Percentiles rank a stretch among this genome's conserved stretches.
Conservation (phyloP, 2,797 vertebrate species). For the Pitangus sulphuratus region DNA sequence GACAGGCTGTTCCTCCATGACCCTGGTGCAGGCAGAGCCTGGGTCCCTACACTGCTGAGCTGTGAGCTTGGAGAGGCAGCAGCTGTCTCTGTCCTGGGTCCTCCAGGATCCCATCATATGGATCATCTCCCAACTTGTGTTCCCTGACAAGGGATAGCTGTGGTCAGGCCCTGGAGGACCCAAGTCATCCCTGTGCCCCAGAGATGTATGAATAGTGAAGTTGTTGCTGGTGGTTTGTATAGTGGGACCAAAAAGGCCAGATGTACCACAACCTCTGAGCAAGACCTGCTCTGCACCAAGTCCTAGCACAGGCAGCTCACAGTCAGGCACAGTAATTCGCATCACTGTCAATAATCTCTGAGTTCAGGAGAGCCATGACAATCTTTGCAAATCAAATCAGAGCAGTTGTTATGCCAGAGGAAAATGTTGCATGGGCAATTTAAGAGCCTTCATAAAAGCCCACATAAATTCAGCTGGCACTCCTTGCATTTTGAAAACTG, state of each 20-base stretch:
- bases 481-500: not conserved
- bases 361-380: not conserved
- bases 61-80: not conserved
- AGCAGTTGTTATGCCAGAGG: not conserved
- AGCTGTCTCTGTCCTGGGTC: not conserved
- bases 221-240: not conserved
- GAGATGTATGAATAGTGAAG: not conserved
- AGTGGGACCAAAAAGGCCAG: not conserved
- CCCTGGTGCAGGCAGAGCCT: not conserved
- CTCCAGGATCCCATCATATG: accelerated
- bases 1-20: not conserved
- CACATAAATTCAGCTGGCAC: not conserved
- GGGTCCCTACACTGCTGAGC: not conserved
- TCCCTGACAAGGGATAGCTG: not conserved
- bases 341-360: not conserved
- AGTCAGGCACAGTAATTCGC: not conserved
- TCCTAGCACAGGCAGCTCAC: not conserved
- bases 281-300: accelerated
- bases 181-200: accelerated
- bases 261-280: not conserved
- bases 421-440: not conserved
- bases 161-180: not conserved
- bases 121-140: not conserved
- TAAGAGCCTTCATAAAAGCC: not conserved
- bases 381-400: not conserved